Evolutionary conservation across 1,140 invertebrate genomes (phyloP).

Genomic region (Drosophila chauvacae): DNA sequence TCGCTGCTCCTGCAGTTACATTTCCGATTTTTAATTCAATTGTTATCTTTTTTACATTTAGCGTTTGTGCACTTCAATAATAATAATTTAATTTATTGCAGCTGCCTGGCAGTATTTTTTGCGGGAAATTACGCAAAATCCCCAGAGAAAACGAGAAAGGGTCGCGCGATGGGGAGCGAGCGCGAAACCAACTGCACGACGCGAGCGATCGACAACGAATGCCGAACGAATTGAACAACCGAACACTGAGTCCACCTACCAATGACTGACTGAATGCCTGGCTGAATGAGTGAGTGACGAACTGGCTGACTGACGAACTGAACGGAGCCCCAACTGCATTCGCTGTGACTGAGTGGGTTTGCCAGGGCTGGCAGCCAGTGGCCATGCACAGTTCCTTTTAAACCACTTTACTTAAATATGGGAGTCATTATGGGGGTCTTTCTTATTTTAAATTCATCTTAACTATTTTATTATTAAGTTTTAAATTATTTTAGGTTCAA

Average conservation of each 20-base stretch:
- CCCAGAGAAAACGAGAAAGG: constrained; percentile 27
- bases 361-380: constrained; percentile 26
- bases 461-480: background rate
- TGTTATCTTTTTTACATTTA: constrained; percentile 33
- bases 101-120: constrained; percentile 35
- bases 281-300: constrained; percentile 31
- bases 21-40: constrained; percentile 40
- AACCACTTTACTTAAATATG: too few species aligned
- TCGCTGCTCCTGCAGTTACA: constrained; percentile 20
- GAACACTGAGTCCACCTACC: constrained; percentile 45
- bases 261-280: constrained; percentile 28
- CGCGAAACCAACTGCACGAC: constrained; percentile 62
- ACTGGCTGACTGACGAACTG: constrained; percentile 42
- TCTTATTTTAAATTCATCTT: background rate
- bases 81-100: constrained; percentile 38
- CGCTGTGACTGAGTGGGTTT: constrained; percentile 15
- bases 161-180: constrained; percentile 12
- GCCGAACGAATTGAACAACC: constrained; percentile 51
- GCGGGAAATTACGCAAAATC: constrained; percentile 51
- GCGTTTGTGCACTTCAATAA: constrained; percentile 21
- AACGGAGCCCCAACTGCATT: constrained; percentile 44
- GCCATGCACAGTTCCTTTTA: background rate
- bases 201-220: constrained; percentile 73
- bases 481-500: background rate
- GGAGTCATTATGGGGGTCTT: background rate